Evolutionary conservation across 2,113 vertebrate species (phyloP).

Genomic region (Ctenodactylus gundi): DNA sequence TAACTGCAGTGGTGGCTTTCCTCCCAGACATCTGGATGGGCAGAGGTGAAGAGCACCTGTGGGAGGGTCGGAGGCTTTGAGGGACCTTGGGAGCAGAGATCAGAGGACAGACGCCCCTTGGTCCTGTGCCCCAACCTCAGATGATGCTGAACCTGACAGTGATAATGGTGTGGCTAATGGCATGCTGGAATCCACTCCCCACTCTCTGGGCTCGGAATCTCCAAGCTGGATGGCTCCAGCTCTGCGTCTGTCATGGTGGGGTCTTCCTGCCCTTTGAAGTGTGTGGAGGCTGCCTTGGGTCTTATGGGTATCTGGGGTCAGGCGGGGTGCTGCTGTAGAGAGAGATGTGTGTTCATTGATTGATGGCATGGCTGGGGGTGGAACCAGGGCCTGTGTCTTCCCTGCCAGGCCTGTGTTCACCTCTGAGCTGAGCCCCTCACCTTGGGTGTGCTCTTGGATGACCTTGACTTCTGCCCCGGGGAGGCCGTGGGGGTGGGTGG

Average conservation of each 20-base stretch:
- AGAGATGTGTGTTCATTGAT: neutral
- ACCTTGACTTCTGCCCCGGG: neutral
- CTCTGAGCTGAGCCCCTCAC: neutral
- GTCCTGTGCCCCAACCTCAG: neutral
- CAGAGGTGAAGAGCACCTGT: neutral
- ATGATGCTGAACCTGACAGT: neutral
- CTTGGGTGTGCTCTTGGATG: neutral
- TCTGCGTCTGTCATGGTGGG: accelerated
- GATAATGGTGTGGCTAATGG: neutral
- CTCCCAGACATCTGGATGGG: neutral
- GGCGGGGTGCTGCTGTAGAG: neutral
- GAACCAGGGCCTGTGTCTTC: neutral
- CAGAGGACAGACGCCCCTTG: neutral
- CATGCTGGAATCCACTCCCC: neutral
- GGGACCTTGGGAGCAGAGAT: neutral
- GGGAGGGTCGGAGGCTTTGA: neutral
- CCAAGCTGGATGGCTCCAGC: neutral
- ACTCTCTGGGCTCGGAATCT: neutral
- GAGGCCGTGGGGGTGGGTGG: neutral
- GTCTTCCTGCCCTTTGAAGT: neutral
- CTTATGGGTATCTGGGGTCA: neutral
- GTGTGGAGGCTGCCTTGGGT: neutral
- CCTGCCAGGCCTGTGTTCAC: no score
- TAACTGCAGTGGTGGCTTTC: neutral
- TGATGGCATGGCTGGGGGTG: neutral